A percentile compares a stretch with the other conserved stretches of the same genome.
Evolutionary conservation across 2,888 invertebrate species (phyloP).

Genomic region (Aplocera efformata): DNA sequence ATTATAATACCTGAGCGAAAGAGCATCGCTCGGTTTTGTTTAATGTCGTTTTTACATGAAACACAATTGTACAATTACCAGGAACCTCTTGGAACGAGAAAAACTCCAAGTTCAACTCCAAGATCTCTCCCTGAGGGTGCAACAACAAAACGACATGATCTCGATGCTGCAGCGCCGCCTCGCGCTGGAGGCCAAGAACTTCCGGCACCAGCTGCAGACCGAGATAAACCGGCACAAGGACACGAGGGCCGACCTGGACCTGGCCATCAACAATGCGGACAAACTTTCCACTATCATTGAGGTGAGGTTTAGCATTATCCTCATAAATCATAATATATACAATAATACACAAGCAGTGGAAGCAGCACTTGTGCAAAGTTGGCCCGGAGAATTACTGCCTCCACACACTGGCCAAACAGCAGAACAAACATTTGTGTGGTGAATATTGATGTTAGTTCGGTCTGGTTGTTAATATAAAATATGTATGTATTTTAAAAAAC

Average conservation of each 20-base stretch:
- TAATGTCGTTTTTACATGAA: too few relatives aligned
- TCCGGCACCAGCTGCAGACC: constrained; percentile 83
- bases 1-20: too few relatives aligned
- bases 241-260: constrained; percentile 83
- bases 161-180: constrained; percentile 84
- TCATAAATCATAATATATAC: too few relatives aligned
- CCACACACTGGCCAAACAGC: too few relatives aligned
- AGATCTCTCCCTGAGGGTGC: constrained; percentile 76
- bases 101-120: constrained; percentile 83
- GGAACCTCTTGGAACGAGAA: constrained; percentile 86
- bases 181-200: constrained; percentile 86
- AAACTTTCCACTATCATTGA: constrained; percentile 81
- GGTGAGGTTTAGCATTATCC: constrained; percentile 62
- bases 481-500: too few relatives aligned
- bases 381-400: too few relatives aligned
- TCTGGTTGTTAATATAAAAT: too few relatives aligned
- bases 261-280: constrained; percentile 82
- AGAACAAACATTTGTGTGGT: too few relatives aligned
- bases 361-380: too few relatives aligned
- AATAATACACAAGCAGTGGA: too few relatives aligned
- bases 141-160: constrained; percentile 82
- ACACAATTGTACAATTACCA: constrained; percentile 39
- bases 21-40: too few relatives aligned
- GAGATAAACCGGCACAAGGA: constrained; percentile 87
- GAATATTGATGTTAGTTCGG: too few relatives aligned